Evolutionary conservation across 2,888 invertebrate genomes (phyloP).

Genomic region (Gastracanthus pulcherrimus): DNA sequence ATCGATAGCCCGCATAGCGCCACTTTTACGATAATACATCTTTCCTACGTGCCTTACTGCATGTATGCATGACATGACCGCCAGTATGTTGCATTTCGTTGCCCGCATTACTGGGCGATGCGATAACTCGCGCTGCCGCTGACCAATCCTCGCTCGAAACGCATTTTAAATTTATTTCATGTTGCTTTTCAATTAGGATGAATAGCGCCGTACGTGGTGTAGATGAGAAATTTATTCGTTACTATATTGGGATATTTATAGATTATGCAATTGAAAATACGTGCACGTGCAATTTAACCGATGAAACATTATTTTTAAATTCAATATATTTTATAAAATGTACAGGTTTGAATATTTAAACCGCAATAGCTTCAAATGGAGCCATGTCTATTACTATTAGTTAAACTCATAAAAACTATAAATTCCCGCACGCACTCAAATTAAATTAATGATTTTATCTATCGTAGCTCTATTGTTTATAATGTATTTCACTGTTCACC

Average conservation of each 20-base stretch:
- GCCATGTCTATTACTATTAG: not conserved
- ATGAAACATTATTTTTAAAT: no score
- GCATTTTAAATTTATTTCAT: conserved; percentile 1
- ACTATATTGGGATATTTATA: not conserved
- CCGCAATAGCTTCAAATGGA: not conserved
- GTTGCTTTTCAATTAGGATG: conserved; percentile 16
- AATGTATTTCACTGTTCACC: not conserved
- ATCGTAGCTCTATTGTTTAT: not conserved
- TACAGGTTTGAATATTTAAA: no score
- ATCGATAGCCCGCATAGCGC: conserved; percentile 51
- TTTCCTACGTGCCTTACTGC: conserved; percentile 34
- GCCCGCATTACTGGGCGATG: conserved; percentile 17
- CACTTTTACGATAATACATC: conserved; percentile 47
- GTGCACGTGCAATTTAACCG: no score
- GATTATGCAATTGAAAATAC: no score
- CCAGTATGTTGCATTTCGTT: conserved; percentile 29
- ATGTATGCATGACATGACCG: conserved; percentile 15
- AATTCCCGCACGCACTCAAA: not conserved
- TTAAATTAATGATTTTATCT: not conserved
- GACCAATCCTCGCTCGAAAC: not conserved
- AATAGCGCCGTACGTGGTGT: not conserved
- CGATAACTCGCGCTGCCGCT: conserved; percentile 19
- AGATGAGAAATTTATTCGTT: not conserved
- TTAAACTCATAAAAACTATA: not conserved
- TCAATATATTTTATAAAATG: no score